A percentile compares a stretch with the other conserved stretches of the same genome.
Conservation (phyloP, 2,113 vertebrate genomes). For the Pollimyrus isidori region DNA sequence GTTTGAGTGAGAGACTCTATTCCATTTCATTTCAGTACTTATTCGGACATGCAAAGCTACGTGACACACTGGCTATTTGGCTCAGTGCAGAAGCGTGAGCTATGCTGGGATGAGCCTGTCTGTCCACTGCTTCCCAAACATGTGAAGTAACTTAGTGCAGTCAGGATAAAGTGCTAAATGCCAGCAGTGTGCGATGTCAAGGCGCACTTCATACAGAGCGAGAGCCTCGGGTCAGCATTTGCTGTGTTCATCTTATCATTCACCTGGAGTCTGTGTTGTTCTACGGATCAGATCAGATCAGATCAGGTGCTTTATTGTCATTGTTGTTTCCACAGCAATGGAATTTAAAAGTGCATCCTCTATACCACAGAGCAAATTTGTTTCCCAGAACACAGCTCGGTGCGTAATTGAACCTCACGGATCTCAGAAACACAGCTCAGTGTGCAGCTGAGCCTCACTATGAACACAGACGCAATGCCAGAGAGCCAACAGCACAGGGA, state of each 20-base stretch:
- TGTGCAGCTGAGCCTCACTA: too few relatives aligned
- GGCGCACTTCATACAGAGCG: not conserved
- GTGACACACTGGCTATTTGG: not conserved
- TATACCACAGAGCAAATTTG: not conserved
- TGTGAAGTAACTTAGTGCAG: not conserved
- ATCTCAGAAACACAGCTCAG: not conserved
- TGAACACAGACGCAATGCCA: slow-evolving; percentile 6
- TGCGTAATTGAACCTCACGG: not conserved
- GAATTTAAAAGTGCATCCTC: too few relatives aligned
- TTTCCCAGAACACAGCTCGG: not conserved
- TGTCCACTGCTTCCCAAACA: not conserved
- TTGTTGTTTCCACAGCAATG: too few relatives aligned
- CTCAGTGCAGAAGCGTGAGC: not conserved
- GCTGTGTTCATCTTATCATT: not conserved
- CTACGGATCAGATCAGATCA: too few relatives aligned
- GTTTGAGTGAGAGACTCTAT: not conserved
- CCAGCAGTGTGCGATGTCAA: not conserved
- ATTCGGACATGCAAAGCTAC: not conserved
- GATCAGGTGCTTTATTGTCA: too few relatives aligned
- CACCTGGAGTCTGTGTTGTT: not conserved
- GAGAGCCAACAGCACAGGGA: not conserved
- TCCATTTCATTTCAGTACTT: not conserved
- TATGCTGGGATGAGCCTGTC: not conserved
- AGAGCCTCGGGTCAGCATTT: not conserved
- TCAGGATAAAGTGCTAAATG: not conserved